phyloP scores from a whole-genome alignment of 2,888 invertebrate species.

The Tachina fera region DNA sequence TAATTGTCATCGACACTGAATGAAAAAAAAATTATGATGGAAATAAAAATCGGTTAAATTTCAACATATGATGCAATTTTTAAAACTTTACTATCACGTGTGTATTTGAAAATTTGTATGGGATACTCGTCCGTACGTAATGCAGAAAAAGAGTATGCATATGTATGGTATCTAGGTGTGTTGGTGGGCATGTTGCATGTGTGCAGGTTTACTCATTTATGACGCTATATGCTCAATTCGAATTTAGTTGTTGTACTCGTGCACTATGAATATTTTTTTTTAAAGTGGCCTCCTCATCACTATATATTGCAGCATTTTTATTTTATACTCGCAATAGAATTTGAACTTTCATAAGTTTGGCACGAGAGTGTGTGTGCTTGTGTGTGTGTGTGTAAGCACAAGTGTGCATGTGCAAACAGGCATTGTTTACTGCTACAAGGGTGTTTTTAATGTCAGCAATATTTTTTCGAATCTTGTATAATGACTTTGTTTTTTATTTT shows the following conservation, averaged over 20 bases:
- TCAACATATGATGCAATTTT: background rate
- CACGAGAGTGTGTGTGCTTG: background rate
- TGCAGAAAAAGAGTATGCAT: background rate
- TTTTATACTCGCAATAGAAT: background rate
- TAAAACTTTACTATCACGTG: background rate
- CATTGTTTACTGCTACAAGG: slow-evolving; percentile 41
- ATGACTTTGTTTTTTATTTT: no score
- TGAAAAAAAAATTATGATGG: background rate
- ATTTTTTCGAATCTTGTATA: slow-evolving; percentile 16
- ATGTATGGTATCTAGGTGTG: background rate
- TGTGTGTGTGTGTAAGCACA: background rate
- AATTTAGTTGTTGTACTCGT: background rate
- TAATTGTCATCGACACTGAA: slow-evolving; percentile 38
- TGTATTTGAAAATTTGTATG: no score
- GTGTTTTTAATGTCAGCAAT: slow-evolving; percentile 61
- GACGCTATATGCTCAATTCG: slow-evolving; percentile 3
- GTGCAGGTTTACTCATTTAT: background rate
- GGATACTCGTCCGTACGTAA: no score
- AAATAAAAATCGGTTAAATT: slow-evolving; percentile 12
- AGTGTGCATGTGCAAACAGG: background rate
- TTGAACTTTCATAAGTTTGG: background rate
- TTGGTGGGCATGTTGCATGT: background rate
- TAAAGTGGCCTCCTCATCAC: slow-evolving; percentile 1
- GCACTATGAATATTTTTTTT: background rate
- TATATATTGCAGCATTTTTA: slow-evolving; percentile 18